These are phyloP conservation scores for Heloderma charlesbogerti DNA, from an alignment of 2,113 vertebrate species.

Conservation along the genomic window DNA sequence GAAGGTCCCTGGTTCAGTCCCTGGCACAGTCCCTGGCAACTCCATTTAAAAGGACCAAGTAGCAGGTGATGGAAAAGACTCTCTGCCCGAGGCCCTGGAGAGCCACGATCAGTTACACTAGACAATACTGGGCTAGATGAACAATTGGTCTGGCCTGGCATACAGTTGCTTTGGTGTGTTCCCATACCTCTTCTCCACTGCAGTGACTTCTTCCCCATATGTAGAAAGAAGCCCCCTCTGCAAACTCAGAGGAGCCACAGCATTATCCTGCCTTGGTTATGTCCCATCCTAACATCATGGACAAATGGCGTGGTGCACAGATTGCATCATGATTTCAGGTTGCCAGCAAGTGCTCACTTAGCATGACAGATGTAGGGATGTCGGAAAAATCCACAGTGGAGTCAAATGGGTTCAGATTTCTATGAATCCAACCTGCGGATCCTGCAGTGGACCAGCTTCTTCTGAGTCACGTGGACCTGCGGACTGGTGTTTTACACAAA, in stretches of 20 bases:
- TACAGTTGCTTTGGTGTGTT: too few relatives aligned
- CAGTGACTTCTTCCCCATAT: neutral
- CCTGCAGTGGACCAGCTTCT: too few relatives aligned
- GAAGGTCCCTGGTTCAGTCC: neutral
- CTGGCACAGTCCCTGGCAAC: neutral
- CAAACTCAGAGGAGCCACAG: neutral
- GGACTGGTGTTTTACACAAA: too few relatives aligned
- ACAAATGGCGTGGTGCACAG: neutral
- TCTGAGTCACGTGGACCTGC: too few relatives aligned
- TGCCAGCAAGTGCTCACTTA: neutral
- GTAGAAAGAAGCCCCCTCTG: neutral
- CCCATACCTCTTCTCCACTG: neutral
- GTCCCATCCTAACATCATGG: neutral
- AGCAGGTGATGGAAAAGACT: neutral
- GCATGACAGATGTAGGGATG: neutral
- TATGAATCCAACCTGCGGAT: too few relatives aligned
- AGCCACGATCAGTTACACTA: too few relatives aligned
- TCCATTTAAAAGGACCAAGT: neutral
- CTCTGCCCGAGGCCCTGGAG: neutral
- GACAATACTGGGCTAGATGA: too few relatives aligned
- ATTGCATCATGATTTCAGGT: neutral
- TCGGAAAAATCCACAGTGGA: too few relatives aligned
- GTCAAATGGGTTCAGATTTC: too few relatives aligned
- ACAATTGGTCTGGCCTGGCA: too few relatives aligned
- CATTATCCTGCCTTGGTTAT: neutral